Evolutionary conservation across 2,888 invertebrate species (phyloP), one percentile per base, ranked within the genome.

Genomic region (Pristionchus exspectatus): DNA sequence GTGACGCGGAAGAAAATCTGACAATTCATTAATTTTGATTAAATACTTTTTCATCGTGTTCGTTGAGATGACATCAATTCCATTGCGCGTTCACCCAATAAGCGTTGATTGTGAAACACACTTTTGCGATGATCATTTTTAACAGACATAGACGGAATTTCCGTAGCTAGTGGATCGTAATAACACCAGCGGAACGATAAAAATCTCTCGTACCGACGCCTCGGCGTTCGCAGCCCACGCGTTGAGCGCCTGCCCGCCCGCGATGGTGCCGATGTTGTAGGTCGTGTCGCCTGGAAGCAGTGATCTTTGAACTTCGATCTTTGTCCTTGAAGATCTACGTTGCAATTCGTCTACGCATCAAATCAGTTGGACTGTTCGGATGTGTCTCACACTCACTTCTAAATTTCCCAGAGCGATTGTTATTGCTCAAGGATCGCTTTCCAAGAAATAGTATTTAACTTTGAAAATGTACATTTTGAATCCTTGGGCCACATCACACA

Each of bases 171-270:
- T 9, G 44, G 44, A 50, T 9, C 44, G 44, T 3, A 50, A 50
- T 50, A 50, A 50, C 9, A 50, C 9, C 9, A 50, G 44, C 44
- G 44, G 18, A 72, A 66, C 66, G 27, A 44, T 24, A 77, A n/a
- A 83, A 89, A 54, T 1, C 16, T n/a, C 63, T 1, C 87, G 27
- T 27, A 83, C 81, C 81, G 81, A 33, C 0, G 94, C 94, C 54
- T 92, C 90, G 14, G 94, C 94, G 16, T 92, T 69, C 21, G 89
- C 93, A 0, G 94, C 93, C 92, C 94, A 92, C 4, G 94, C 94
- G 87, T 94, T 94, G 90, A 94, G 88, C 33, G 94, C 94, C 85
- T 94, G 94, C 0, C 94, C 94, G 21, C 94, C 94, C 27, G 91
- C 59, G 38, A 94, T 92, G 27, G 91, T 88, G 2, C 94, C 94